A percentile compares a stretch with the other conserved stretches of the same genome.
phyloP scores from a whole-genome alignment of 2,797 vertebrate species.

The Borostomias antarcticus region DNA sequence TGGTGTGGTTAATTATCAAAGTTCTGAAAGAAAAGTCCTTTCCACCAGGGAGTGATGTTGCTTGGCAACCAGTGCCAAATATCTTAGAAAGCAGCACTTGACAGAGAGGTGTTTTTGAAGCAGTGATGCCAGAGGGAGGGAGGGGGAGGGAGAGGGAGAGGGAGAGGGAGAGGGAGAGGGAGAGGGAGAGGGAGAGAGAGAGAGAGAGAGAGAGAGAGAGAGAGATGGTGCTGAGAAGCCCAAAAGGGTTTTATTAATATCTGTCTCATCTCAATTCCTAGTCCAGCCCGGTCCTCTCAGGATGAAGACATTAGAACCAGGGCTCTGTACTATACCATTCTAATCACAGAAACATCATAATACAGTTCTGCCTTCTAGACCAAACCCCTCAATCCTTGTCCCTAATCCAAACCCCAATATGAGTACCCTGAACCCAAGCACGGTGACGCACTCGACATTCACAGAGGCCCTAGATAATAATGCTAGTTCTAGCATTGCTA shows the following conservation, averaged over 20 bases:
- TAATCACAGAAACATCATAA: neutral
- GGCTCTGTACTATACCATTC: neutral
- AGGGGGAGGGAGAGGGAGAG: neutral
- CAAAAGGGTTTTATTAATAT: constrained; percentile 18
- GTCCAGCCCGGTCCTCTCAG: neutral
- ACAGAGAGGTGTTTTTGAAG: constrained; percentile 1
- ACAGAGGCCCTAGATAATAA: too few relatives aligned
- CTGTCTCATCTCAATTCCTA: constrained; percentile 12
- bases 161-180: neutral
- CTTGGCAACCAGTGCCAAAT: constrained; percentile 4
- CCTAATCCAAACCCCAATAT: too few relatives aligned
- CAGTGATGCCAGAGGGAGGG: neutral
- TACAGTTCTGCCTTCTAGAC: too few relatives aligned
- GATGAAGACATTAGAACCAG: neutral
- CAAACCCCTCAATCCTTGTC: too few relatives aligned
- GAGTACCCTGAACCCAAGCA: too few relatives aligned
- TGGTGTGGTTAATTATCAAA: constrained; percentile 1
- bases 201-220: neutral
- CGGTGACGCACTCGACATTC: too few relatives aligned
- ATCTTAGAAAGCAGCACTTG: constrained; percentile 13
- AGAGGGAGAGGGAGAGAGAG: neutral
- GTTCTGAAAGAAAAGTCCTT: constrained; percentile 7
- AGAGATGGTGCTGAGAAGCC: constrained; percentile 4
- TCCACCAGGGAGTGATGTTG: constrained; percentile 7
- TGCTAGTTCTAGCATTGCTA: too few relatives aligned